A percentile compares a stretch with the other conserved stretches of the same genome.
Evolutionary conservation across 1,140 invertebrate genomes (phyloP).

Genomic region (Scaptomyza graminum): DNA sequence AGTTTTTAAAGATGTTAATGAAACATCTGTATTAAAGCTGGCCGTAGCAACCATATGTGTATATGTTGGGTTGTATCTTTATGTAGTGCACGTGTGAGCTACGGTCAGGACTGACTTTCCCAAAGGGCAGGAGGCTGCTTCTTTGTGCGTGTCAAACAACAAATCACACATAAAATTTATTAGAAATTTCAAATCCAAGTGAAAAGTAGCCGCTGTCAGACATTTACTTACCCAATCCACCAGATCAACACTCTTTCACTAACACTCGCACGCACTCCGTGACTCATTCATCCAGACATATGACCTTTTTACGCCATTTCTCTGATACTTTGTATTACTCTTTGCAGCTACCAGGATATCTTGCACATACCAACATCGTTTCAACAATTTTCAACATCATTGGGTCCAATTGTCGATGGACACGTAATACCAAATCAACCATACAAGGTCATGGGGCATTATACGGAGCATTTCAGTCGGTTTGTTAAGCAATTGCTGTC

Average conservation of each 20-base stretch:
- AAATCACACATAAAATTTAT: constrained; percentile 81
- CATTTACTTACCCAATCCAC: constrained; percentile 10
- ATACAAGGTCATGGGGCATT: constrained; percentile 88
- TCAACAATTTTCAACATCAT: constrained; percentile 88
- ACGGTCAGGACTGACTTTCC: constrained; percentile 8
- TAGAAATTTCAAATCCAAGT: constrained; percentile 80
- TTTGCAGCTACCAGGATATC: constrained; percentile 88
- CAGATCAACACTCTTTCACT: background rate
- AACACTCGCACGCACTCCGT: background rate
- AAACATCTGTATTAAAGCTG: constrained; percentile 8
- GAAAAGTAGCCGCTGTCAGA: constrained; percentile 75
- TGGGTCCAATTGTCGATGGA: constrained; percentile 93
- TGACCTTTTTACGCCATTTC: constrained; percentile 71
- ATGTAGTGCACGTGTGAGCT: constrained; percentile 60
- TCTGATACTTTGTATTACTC: constrained; percentile 63
- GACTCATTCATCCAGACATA: constrained; percentile 58
- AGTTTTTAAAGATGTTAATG: constrained; percentile 5
- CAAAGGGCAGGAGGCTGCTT: background rate
- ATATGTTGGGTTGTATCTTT: constrained; percentile 64
- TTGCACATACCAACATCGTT: constrained; percentile 87
- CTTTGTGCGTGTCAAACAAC: constrained; percentile 52
- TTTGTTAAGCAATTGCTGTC: constrained; percentile 77
- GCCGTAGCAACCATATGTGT: constrained; percentile 59
- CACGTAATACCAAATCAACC: constrained; percentile 92
- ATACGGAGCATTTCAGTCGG: constrained; percentile 88